Percentiles rank a stretch among this genome's conserved stretches.
These are phyloP conservation scores for Rhineura floridana DNA, from an alignment of 2,113 vertebrate species.

Conservation along the genomic window DNA sequence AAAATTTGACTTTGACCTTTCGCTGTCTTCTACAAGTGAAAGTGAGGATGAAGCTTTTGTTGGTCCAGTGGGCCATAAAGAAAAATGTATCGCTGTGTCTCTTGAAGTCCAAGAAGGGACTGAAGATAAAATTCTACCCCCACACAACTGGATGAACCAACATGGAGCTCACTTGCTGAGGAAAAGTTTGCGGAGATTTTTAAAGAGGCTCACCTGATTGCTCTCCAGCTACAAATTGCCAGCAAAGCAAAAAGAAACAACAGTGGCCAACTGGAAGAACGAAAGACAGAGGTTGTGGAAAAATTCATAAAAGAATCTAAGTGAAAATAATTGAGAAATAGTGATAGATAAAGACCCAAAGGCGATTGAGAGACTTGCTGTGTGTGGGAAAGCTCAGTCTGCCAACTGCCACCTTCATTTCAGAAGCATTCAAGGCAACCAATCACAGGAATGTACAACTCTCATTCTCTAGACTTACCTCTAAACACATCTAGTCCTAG, in stretches of 20 bases:
- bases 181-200: constrained; percentile 87
- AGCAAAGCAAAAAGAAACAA: constrained; percentile 24
- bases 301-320: constrained; percentile 80
- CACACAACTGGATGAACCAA: constrained; percentile 25
- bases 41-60: constrained; percentile 90
- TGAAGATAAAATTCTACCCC: background rate
- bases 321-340: constrained; percentile 71
- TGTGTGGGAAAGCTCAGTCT: constrained; percentile 79
- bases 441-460: background rate
- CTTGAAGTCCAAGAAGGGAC: constrained; percentile 30
- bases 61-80: constrained; percentile 79
- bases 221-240: constrained; percentile 76
- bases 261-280: background rate
- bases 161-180: constrained; percentile 83
- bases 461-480: background rate
- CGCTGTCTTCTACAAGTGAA: constrained; percentile 76
- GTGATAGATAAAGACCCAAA: constrained; percentile 70
- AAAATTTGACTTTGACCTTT: constrained; percentile 82
- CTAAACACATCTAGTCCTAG: constrained; percentile 67
- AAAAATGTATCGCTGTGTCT: constrained; percentile 75
- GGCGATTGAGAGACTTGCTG: constrained; percentile 83
- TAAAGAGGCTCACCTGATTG: constrained; percentile 86
- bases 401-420: constrained; percentile 65
- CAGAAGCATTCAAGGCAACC: background rate
- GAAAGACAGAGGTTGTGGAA: constrained; percentile 55